These are phyloP conservation scores for Celastrina argiolus DNA, from an alignment of 2,888 invertebrate genomes.

Conservation along the genomic window DNA sequence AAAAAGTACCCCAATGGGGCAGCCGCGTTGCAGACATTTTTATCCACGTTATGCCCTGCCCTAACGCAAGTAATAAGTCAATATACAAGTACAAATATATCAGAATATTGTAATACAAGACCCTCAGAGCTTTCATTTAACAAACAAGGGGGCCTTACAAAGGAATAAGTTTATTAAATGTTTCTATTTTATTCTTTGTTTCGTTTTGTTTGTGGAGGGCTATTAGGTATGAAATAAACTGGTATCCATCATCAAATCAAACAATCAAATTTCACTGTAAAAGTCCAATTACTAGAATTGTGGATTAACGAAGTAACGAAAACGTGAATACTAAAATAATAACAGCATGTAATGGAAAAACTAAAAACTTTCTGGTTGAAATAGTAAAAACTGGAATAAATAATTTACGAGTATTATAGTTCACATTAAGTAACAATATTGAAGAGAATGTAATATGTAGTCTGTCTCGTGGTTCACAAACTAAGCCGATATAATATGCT, in stretches of 20 bases:
- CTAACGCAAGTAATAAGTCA: not conserved
- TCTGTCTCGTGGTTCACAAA: too few relatives aligned
- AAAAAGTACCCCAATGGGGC: not conserved
- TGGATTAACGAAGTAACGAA: too few relatives aligned
- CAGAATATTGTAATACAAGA: constrained; percentile 1
- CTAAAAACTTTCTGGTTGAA: too few relatives aligned
- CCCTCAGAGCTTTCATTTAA: not conserved
- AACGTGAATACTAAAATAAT: too few relatives aligned
- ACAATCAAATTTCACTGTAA: not conserved
- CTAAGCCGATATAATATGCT: too few relatives aligned
- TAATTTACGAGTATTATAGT: too few relatives aligned
- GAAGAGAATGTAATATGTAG: too few relatives aligned
- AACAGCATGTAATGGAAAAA: too few relatives aligned
- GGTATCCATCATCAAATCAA: not conserved
- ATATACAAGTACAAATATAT: not conserved
- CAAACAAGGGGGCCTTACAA: not conserved
- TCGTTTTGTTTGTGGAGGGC: not conserved
- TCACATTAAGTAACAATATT: too few relatives aligned
- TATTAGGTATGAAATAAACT: not conserved
- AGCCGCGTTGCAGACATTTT: not conserved
- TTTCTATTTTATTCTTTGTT: not conserved
- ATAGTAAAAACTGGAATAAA: too few relatives aligned
- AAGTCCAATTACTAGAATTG: too few relatives aligned
- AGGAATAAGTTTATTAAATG: not conserved
- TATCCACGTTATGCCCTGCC: not conserved